phyloP scores from a whole-genome alignment of 2,888 invertebrate genomes.

The Steinernema carpocapsae region DNA sequence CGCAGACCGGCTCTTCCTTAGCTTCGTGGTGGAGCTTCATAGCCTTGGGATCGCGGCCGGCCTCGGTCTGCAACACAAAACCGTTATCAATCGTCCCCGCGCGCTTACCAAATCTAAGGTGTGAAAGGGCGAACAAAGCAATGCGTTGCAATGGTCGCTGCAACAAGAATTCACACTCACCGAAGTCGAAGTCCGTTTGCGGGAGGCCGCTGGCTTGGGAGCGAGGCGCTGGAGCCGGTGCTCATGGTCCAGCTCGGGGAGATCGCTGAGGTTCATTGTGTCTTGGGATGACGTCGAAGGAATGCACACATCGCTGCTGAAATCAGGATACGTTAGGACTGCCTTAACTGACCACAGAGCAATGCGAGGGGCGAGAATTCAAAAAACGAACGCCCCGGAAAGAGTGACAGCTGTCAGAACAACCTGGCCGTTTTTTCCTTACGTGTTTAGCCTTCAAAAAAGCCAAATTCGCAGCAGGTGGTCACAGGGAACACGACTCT shows the following conservation, averaged over 20 bases:
- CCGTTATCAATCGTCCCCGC: background rate
- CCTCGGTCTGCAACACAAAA: background rate
- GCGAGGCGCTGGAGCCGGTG: background rate
- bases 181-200: constrained; percentile 19
- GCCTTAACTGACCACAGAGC: too few relatives aligned
- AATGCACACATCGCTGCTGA: constrained; percentile 24
- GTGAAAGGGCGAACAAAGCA: constrained; percentile 25
- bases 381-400: background rate
- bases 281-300: constrained; percentile 8
- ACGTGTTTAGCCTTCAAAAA: constrained; percentile 16
- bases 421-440: background rate
- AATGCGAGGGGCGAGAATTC: too few relatives aligned
- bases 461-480: constrained; percentile 28
- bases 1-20: background rate
- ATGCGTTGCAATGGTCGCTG: background rate
- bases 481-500: constrained; percentile 11
- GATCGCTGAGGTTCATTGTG: constrained; percentile 7
- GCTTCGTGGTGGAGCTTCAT: constrained; percentile 11
- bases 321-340: too few relatives aligned
- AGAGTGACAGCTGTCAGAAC: constrained; percentile 15
- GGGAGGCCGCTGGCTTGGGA: background rate
- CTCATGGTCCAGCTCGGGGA: constrained; percentile 16
- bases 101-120: background rate
- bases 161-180: background rate
- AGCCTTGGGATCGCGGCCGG: background rate